A percentile compares a stretch with the other conserved stretches of the same genome.
These are phyloP conservation scores for Camponotus pennsylvanicus DNA, from an alignment of 1,140 invertebrate species.

Conservation along the genomic window DNA sequence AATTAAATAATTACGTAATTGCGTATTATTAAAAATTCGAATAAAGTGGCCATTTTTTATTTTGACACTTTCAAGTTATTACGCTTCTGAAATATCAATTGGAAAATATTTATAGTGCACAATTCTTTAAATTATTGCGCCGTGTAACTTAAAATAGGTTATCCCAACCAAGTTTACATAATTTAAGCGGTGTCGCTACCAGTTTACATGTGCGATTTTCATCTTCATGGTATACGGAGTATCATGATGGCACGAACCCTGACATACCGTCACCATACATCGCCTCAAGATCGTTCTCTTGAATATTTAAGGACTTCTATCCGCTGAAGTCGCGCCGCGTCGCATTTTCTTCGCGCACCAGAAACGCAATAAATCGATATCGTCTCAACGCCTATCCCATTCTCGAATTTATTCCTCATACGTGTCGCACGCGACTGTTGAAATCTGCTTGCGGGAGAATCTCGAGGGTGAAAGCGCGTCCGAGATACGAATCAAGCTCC, in stretches of 20 bases:
- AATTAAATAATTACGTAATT: constrained; percentile 5
- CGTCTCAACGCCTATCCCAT: neutral
- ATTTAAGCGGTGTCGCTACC: constrained; percentile 1
- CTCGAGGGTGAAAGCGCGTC: constrained; percentile 28
- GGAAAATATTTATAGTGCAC: neutral
- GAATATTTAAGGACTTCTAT: constrained; percentile 47
- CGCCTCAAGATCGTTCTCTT: constrained; percentile 17
- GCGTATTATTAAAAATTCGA: constrained; percentile 7
- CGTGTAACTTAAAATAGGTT: neutral
- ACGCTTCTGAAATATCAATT: neutral
- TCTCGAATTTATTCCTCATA: constrained; percentile 39
- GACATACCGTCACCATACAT: constrained; percentile 7
- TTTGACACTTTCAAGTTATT: neutral
- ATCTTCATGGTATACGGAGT: neutral
- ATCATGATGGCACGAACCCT: neutral
- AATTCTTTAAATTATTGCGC: neutral
- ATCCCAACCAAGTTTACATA: neutral
- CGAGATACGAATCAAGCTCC: constrained; percentile 28
- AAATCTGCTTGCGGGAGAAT: constrained; percentile 56
- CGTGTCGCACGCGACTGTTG: constrained; percentile 13
- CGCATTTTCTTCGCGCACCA: constrained; percentile 14
- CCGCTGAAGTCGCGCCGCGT: neutral
- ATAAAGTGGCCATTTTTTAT: neutral
- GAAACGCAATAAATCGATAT: constrained; percentile 47
- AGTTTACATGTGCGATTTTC: constrained; percentile 21